Evolutionary conservation across 2,797 vertebrate species (phyloP).

Genomic region (Megalops cyprinoides): DNA sequence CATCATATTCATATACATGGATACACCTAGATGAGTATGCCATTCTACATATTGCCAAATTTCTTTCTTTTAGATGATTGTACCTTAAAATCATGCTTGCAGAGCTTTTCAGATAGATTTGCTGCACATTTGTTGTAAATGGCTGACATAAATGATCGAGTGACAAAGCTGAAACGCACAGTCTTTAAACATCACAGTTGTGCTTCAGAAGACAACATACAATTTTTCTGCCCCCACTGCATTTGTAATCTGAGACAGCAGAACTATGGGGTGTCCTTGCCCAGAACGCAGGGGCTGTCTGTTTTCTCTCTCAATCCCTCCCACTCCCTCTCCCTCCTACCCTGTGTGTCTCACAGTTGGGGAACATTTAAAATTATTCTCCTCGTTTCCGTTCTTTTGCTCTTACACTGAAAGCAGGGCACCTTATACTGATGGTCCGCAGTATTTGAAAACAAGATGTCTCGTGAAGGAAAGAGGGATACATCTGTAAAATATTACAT

Average conservation of each 20-base stretch:
- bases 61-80: not conserved
- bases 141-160: not conserved
- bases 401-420: not conserved
- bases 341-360: slow-evolving; percentile 22
- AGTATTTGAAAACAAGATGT: slow-evolving; percentile 5
- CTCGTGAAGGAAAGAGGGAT: slow-evolving; percentile 27
- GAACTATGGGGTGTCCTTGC: slow-evolving; percentile 70
- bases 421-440: not conserved
- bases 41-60: not conserved
- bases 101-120: not conserved
- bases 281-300: slow-evolving; percentile 75
- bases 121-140: not conserved
- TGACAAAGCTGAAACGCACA: not conserved
- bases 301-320: slow-evolving; percentile 70
- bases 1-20: slow-evolving; percentile 4
- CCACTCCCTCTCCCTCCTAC: slow-evolving; percentile 29
- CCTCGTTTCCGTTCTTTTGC: slow-evolving; percentile 24
- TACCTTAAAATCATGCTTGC: no score
- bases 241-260: slow-evolving; percentile 75
- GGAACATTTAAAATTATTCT: slow-evolving; percentile 25
- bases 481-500: slow-evolving; percentile 42
- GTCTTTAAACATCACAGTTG: slow-evolving; percentile 43
- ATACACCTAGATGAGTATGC: not conserved
- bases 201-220: slow-evolving; percentile 45
- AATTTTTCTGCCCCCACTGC: slow-evolving; percentile 65